These are phyloP conservation scores for Toxonevra muliebris DNA, from an alignment of 2,888 invertebrate genomes.

Conservation along the genomic window DNA sequence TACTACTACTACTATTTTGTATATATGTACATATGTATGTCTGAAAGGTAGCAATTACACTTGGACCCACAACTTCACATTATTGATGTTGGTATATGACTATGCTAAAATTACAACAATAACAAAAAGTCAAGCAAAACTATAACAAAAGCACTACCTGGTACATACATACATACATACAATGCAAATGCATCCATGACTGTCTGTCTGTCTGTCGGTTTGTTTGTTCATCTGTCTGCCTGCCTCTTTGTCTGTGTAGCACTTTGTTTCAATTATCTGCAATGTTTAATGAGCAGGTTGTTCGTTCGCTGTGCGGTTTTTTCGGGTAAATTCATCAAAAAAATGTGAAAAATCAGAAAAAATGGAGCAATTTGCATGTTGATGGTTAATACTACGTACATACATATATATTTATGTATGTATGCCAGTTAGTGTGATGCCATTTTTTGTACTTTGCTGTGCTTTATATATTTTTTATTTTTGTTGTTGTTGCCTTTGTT, in stretches of 20 bases:
- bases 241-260: neutral
- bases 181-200: neutral
- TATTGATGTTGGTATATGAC: too few species aligned
- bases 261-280: conserved; percentile 3
- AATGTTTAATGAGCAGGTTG: conserved; percentile 17
- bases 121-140: too few species aligned
- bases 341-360: conserved; percentile 11
- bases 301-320: conserved; percentile 33
- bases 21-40: too few species aligned
- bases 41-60: too few species aligned
- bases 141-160: too few species aligned
- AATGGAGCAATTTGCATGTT: conserved; percentile 32
- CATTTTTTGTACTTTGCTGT: too few species aligned
- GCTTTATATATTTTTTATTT: neutral
- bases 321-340: conserved; percentile 3
- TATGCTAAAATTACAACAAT: too few species aligned
- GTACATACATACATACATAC: too few species aligned
- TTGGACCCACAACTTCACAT: too few species aligned
- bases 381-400: neutral
- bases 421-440: too few species aligned
- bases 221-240: conserved; percentile 1
- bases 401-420: neutral
- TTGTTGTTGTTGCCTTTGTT: neutral
- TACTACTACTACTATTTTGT: too few species aligned
- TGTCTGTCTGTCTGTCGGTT: neutral